Evolutionary conservation across 2,113 vertebrate genomes (phyloP).

Genomic region (Crotalus helleri): DNA sequence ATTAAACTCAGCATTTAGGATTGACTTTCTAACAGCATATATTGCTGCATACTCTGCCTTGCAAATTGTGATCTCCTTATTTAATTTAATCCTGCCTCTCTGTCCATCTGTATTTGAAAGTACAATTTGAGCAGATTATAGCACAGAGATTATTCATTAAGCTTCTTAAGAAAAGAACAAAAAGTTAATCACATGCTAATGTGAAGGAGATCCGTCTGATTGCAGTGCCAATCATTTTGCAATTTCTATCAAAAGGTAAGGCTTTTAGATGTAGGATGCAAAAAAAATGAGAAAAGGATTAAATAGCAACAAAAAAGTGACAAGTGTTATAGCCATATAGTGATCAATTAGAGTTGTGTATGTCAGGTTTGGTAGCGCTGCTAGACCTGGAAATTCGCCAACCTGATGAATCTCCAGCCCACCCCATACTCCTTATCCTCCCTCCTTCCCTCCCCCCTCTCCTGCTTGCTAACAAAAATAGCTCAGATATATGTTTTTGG

Average conservation of each 20-base stretch:
- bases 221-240: background rate
- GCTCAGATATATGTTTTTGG: background rate
- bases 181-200: background rate
- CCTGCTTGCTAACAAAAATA: background rate
- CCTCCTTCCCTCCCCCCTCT: background rate
- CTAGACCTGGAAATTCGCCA: background rate
- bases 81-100: background rate
- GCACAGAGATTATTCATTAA: slow-evolving; percentile 8
- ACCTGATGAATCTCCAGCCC: background rate
- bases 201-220: background rate
- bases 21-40: background rate
- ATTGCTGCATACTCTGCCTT: background rate
- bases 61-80: background rate
- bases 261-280: background rate
- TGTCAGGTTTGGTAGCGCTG: background rate
- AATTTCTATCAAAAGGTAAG: slow-evolving; percentile 4
- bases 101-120: background rate
- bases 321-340: background rate
- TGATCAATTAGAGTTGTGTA: background rate
- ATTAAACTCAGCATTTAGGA: background rate
- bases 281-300: background rate
- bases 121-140: background rate
- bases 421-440: background rate
- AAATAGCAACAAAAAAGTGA: background rate
- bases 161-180: slow-evolving; percentile 1